Evolutionary conservation across 2,888 invertebrate species (phyloP).

Genomic region (Nomada lathburiana): DNA sequence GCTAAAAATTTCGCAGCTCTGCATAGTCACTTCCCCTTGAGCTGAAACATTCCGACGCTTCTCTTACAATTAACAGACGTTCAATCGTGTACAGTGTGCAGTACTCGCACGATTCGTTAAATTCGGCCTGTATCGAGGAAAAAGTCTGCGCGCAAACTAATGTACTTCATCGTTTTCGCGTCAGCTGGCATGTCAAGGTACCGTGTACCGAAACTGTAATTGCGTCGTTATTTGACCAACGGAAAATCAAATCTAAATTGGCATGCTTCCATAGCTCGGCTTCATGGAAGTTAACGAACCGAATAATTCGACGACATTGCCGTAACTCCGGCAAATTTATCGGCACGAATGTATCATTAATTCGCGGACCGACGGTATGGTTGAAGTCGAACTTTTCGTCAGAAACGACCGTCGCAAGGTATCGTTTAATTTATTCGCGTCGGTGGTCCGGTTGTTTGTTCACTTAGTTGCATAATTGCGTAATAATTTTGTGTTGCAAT

Average conservation of each 20-base stretch:
- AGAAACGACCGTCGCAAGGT: neutral
- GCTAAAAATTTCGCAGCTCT: too few relatives aligned
- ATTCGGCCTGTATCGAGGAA: neutral
- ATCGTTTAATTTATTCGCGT: neutral
- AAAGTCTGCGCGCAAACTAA: too few relatives aligned
- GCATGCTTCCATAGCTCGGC: neutral
- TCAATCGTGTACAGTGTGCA: neutral
- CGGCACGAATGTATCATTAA: neutral
- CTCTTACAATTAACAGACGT: neutral
- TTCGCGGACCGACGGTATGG: neutral
- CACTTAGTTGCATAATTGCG: too few relatives aligned
- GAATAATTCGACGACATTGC: constrained; percentile 5
- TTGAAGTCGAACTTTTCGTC: neutral
- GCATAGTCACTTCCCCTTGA: too few relatives aligned
- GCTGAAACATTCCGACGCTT: neutral
- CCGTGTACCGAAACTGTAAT: neutral
- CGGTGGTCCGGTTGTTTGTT: too few relatives aligned
- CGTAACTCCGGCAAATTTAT: constrained; percentile 9
- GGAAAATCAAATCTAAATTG: constrained; percentile 16
- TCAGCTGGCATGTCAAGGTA: neutral
- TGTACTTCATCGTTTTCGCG: neutral
- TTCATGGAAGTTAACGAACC: constrained; percentile 21
- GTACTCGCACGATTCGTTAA: neutral
- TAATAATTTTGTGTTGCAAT: too few relatives aligned
- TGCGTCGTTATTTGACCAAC: constrained; percentile 3